Evolutionary conservation across 2,113 vertebrate species (phyloP).

Genomic region (Etheostoma cragini): DNA sequence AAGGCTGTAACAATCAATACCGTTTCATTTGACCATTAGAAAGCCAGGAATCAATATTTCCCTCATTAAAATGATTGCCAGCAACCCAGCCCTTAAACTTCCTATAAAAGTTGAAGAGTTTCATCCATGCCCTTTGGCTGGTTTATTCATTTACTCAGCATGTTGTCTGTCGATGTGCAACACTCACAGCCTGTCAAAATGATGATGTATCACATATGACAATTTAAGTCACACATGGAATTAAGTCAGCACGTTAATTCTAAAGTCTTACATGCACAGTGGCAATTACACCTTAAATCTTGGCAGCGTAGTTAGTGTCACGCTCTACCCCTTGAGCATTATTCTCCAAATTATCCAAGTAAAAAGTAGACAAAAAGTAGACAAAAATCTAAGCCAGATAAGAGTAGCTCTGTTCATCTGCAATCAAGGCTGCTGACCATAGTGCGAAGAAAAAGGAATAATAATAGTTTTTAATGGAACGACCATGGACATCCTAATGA

Average conservation of each 20-base stretch:
- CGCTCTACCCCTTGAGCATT: background rate
- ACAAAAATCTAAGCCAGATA: constrained; percentile 8
- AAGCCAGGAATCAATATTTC: constrained; percentile 37
- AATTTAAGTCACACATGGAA: background rate
- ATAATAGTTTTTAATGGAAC: background rate
- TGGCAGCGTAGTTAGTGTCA: background rate
- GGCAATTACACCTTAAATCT: background rate
- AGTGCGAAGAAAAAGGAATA: background rate
- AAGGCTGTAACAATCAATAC: constrained; percentile 32
- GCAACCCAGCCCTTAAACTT: constrained; percentile 2
- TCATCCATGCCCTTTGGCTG: constrained; percentile 29
- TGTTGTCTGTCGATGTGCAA: constrained; percentile 18
- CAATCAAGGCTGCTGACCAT: background rate
- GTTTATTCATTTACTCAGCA: constrained; percentile 27
- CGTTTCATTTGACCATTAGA: constrained; percentile 39
- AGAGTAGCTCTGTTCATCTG: background rate
- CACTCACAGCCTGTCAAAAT: background rate
- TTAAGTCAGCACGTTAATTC: background rate
- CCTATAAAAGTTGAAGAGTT: constrained; percentile 20
- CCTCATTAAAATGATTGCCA: constrained; percentile 40
- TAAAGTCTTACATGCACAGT: background rate
- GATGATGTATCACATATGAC: background rate
- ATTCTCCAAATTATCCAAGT: background rate
- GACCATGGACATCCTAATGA: constrained; percentile 3
- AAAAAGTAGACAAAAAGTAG: background rate